Conservation (phyloP, 2,113 vertebrate genomes). For the Mionectes macconnelli region DNA sequence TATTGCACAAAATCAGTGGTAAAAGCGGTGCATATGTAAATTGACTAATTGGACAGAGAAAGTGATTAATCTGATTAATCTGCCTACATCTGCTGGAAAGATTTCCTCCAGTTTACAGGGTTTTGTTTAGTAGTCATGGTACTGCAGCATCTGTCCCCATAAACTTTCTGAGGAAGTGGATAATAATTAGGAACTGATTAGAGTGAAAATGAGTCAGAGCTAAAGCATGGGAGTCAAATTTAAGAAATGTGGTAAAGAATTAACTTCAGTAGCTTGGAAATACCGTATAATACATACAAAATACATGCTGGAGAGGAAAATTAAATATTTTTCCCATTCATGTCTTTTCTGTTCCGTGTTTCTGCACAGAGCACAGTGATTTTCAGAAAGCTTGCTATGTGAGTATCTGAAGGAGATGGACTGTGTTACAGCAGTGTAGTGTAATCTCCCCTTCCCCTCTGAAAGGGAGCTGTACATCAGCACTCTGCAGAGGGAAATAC, state of each 20-base stretch:
- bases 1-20: neutral
- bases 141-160: neutral
- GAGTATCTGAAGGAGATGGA: neutral
- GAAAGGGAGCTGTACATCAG: neutral
- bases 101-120: neutral
- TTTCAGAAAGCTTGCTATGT: neutral
- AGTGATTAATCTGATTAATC: neutral
- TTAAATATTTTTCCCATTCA: neutral
- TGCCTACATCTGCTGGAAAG: neutral
- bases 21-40: neutral
- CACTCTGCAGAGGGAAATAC: neutral
- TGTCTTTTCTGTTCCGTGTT: neutral
- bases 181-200: conserved; percentile 4
- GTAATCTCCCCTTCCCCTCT: neutral
- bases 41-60: neutral
- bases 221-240: neutral
- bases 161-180: neutral
- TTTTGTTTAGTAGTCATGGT: neutral
- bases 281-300: neutral
- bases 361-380: neutral
- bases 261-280: neutral
- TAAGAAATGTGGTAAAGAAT: neutral
- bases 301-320: neutral
- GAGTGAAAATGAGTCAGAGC: neutral
- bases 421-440: neutral